Base-by-base conservation (phyloP, 2,797 vertebrate species). In the Cyclopterus lumpus region DNA sequence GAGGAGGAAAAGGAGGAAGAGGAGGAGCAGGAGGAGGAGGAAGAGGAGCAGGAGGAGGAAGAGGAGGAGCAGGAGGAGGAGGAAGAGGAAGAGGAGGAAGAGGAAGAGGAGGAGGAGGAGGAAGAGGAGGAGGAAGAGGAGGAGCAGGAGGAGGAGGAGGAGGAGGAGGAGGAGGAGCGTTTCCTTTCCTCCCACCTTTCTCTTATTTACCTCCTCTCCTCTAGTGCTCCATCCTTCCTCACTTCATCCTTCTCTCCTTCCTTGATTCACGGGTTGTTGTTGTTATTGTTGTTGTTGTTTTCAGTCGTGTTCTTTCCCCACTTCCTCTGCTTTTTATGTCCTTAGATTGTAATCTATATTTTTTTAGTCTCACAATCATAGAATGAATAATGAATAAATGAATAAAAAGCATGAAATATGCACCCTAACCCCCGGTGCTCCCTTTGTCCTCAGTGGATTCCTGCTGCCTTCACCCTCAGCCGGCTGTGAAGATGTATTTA, bases 171-270 rank as follows among this genome's bases (percentile, higher is more conserved):
- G n/a, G n/a, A n/a, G n/a, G n/a, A n/a, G n/a, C n/a, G n/a, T n/a
- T 83, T 30, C 58, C 22, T 51, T 64, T 65, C 68, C 62, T 77
- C 75, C 70, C 70, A 77, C 73, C 32, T 78, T 36, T 28, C 67
- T 44, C 59, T 75, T 36, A 72, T 73, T 55, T 16, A 22, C 26
- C 12, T 46, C 3, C 16, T 61, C 66, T 62, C n/a, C 44, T 77
- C 67, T 3, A 2, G 55, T 60, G 54, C 60, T 46, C 70, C 76
- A 67, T 64, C 68, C 42, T 59, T 73, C 65, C 63, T 57, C 46
- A 0, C 63, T 54, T 9, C 46, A 2, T 67, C 64, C 68, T 64
- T 24, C n/a, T 46, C 54, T 67, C 42, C 3, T 57, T 55, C 15
- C 8, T 66, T 1, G 12, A 30, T 42, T 61, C 49, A 32, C 34